phyloP scores from a whole-genome alignment of 1,140 invertebrate species.

The Tribolium castaneum region DNA sequence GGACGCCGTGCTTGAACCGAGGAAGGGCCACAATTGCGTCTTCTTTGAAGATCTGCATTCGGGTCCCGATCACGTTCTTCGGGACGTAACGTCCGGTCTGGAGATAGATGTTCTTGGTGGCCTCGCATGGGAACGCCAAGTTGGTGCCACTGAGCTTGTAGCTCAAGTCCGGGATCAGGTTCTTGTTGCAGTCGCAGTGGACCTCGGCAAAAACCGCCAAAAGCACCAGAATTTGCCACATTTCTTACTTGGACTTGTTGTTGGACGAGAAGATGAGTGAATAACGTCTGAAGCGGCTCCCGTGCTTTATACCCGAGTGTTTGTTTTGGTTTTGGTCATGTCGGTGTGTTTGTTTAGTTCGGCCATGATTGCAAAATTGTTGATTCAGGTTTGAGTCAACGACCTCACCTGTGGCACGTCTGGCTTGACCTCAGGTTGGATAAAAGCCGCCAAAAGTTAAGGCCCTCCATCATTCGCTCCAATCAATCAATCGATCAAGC shows the following conservation, averaged over 20 bases:
- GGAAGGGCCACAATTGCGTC: slow-evolving; percentile 70
- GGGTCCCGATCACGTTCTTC: slow-evolving; percentile 70
- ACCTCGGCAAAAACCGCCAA: slow-evolving; percentile 8
- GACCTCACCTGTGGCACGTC: neutral
- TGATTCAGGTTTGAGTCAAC: slow-evolving; percentile 18
- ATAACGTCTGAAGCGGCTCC: neutral
- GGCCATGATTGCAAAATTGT: slow-evolving; percentile 28
- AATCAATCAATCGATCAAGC: neutral
- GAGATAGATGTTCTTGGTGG: slow-evolving; percentile 70
- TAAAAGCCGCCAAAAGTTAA: neutral
- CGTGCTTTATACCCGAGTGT: neutral
- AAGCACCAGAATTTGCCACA: neutral
- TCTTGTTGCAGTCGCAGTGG: slow-evolving; percentile 47
- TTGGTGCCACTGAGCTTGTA: slow-evolving; percentile 64
- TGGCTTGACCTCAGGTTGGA: neutral
- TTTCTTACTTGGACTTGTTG: neutral
- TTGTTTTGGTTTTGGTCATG: slow-evolving; percentile 9
- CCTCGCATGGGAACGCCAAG: slow-evolving; percentile 69
- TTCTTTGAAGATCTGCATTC: slow-evolving; percentile 70
- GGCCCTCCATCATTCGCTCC: slow-evolving; percentile 7
- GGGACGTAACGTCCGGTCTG: slow-evolving; percentile 69
- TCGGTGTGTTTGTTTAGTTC: neutral
- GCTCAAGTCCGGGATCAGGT: slow-evolving; percentile 57
- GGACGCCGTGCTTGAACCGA: slow-evolving; percentile 68
- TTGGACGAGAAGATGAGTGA: neutral